Evolutionary conservation across 2,113 vertebrate genomes (phyloP), one percentile per base, ranked within the genome.

Genomic region (Falcunculus frontatus): DNA sequence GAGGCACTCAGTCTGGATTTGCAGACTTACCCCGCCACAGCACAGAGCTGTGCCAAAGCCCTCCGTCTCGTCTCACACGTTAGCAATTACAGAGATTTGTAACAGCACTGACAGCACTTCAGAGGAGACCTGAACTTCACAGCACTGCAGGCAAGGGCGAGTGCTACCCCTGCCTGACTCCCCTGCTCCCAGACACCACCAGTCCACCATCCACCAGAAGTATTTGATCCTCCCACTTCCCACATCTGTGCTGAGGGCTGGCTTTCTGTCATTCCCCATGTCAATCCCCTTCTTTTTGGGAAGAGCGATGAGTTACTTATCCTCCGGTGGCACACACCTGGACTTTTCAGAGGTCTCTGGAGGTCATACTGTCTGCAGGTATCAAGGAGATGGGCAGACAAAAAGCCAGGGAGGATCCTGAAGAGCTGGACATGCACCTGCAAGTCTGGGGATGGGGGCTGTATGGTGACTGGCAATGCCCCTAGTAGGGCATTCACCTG

Each of bases 1-100:
- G 78, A 83, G 42, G 26, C 37, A 35, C 41, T 79, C 29, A 9
- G 46, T 70, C 56, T 92, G 84, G 80, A 27, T 84, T 78, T 82
- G 64, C 35, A 56, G 27, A 78, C n/a, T 55, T 46, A 63, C 47
- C 42, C 50, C 0, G 0, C 29, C 53, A 74, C 46, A 69, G 50
- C 80, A 67, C 11, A 49, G 78, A 60, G 55, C 76, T 49, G 20
- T 1, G 1, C 13, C 3, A 80, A 69, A 84, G 64, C 26, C 47
- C 55, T 65, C 42, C 0, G 0, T 74, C 64, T 91, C 26, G 0
- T 77, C 73, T 89, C 84, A 49, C 79, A n/a, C 0, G 0, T 30
- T 59, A n/a, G 39, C 76, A 59, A 23, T 90, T 77, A 55, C 55
- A 1, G 6, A 50, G 59, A 90, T 91, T 68, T 83, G 22, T 53